These are phyloP conservation scores for Spea multiplicata DNA, from an alignment of 2,113 vertebrate species.

Conservation along the genomic window DNA sequence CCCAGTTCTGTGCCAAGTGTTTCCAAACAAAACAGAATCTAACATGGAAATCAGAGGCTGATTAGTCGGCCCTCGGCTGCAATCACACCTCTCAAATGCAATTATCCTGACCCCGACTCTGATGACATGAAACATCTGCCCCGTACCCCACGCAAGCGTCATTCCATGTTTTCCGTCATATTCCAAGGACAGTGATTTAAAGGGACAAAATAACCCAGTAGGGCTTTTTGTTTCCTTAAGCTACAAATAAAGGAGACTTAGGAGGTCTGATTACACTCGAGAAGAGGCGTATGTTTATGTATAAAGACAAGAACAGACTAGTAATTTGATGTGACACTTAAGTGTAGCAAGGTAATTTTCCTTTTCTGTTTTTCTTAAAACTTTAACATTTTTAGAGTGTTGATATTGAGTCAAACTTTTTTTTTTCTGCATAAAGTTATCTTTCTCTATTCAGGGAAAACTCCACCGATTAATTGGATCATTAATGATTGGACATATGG, in stretches of 20 bases:
- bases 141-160: conserved; percentile 45
- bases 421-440: too few species aligned
- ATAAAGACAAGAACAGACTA: conserved; percentile 6
- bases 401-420: too few species aligned
- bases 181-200: conserved; percentile 61
- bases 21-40: conserved; percentile 60
- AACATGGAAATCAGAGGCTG: conserved; percentile 66
- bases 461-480: too few species aligned
- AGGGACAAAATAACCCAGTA: conserved; percentile 56
- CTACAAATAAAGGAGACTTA: conserved; percentile 60
- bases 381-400: too few species aligned
- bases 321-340: conserved; percentile 13
- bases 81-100: conserved; percentile 73
- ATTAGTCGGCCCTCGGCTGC: conserved; percentile 62
- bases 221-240: conserved; percentile 48
- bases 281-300: conserved; percentile 24
- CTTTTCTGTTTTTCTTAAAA: neutral
- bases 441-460: too few species aligned
- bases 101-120: conserved; percentile 62
- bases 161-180: conserved; percentile 56
- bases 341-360: neutral
- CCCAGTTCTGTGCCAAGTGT: conserved; percentile 59
- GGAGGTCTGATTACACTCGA: conserved; percentile 32
- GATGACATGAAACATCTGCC: conserved; percentile 58
- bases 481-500: too few species aligned